phyloP scores from a whole-genome alignment of 2,797 vertebrate genomes.

The Setipinna tenuifilis region DNA sequence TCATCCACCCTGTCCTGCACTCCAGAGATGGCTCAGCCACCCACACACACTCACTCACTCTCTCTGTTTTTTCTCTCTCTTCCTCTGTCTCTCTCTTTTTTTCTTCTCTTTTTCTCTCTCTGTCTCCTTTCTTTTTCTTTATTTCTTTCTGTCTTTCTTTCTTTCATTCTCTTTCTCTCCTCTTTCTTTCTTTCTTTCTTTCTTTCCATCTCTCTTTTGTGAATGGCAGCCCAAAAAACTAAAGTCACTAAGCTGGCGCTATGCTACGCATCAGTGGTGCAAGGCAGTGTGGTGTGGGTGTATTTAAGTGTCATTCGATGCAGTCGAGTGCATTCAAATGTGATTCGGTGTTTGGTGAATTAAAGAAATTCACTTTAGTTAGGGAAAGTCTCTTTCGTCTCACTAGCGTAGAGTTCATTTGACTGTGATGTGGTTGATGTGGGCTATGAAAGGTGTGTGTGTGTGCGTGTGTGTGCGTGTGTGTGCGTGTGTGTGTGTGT shows the following conservation, averaged over 20 bases:
- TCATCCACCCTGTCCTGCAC: not conserved
- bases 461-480: not conserved
- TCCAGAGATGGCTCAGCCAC: not conserved
- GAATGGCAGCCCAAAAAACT: not conserved
- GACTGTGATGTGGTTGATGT: not conserved
- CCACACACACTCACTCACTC: too few relatives aligned
- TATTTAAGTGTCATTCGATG: not conserved
- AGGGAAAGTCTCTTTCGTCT: not conserved
- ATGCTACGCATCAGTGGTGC: not conserved
- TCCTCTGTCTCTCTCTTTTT: too few relatives aligned
- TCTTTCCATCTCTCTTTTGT: not conserved
- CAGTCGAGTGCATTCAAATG: constrained; percentile 11
- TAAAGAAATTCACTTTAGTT: not conserved
- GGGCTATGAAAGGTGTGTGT: not conserved
- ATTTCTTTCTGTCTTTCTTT: not conserved
- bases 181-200: not conserved
- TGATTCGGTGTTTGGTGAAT: not conserved
- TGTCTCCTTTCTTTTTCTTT: not conserved
- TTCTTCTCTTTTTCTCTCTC: not conserved
- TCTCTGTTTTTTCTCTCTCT: too few relatives aligned
- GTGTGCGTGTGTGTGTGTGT: constrained; percentile 30
- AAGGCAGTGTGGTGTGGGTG: not conserved
- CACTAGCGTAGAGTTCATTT: not conserved
- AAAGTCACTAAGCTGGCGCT: not conserved
- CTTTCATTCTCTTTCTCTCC: not conserved